A percentile compares a stretch with the other conserved stretches of the same genome.
Conservation (phyloP, 2,797 vertebrate genomes). For the Alexandromys oeconomus region DNA sequence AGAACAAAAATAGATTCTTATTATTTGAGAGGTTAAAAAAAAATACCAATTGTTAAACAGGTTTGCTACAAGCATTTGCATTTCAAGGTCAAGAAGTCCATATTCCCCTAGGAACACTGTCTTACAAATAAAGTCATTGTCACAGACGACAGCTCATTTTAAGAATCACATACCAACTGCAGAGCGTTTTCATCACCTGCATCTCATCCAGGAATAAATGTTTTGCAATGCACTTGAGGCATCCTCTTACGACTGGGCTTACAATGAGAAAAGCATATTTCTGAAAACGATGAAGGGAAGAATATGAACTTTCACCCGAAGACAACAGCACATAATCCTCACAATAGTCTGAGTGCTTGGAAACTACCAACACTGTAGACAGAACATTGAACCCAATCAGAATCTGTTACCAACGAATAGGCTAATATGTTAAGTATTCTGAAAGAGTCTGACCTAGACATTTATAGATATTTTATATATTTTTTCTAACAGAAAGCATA, state of each 20-base stretch:
- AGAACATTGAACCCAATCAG: conserved; percentile 25
- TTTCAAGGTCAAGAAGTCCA: conserved; percentile 37
- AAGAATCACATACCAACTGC: conserved; percentile 45
- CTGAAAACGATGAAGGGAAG: background rate
- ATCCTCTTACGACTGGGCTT: conserved; percentile 45
- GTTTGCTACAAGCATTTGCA: background rate
- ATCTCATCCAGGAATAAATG: conserved; percentile 60
- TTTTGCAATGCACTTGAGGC: conserved; percentile 22
- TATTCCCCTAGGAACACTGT: background rate
- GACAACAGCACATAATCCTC: rapidly evolving
- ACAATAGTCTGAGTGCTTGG: rapidly evolving
- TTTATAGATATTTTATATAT: conserved; percentile 54
- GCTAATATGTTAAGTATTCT: conserved; percentile 60
- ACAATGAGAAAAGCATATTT: conserved; percentile 56
- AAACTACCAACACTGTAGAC: background rate
- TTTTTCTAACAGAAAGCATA: conserved; percentile 54
- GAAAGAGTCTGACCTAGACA: conserved; percentile 10
- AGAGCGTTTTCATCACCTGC: background rate
- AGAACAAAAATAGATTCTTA: background rate
- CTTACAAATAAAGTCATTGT: conserved; percentile 70
- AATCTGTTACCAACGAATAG: conserved; percentile 57
- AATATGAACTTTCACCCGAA: background rate
- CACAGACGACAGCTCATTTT: conserved; percentile 50
- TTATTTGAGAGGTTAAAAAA: background rate
- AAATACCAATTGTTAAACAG: background rate